Evolutionary conservation across 2,797 vertebrate species (phyloP).

Genomic region (Tadarida brasiliensis): DNA sequence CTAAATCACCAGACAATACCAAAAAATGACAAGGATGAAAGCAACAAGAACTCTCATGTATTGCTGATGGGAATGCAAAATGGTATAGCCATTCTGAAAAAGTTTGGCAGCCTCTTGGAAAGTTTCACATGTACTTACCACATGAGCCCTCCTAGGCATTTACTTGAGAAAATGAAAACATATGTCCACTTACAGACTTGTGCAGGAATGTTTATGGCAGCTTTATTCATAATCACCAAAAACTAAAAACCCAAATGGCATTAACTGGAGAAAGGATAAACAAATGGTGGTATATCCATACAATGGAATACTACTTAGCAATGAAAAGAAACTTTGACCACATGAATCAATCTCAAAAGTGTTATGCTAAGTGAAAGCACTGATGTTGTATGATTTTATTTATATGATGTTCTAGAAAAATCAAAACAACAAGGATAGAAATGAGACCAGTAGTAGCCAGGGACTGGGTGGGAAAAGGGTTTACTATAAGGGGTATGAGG

Average conservation of each 20-base stretch:
- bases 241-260: neutral
- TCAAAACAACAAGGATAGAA: neutral
- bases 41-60: neutral
- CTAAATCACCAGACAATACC: neutral
- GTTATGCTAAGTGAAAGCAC: too few species aligned
- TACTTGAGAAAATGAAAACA: neutral
- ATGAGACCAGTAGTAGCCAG: neutral
- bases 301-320: neutral
- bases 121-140: neutral
- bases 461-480: neutral
- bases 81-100: neutral
- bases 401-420: too few species aligned
- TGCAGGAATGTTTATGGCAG: too few species aligned
- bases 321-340: neutral
- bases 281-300: neutral
- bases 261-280: neutral
- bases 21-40: neutral
- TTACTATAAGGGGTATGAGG: neutral
- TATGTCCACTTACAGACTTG: too few species aligned
- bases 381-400: too few species aligned
- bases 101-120: neutral
- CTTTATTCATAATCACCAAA: too few species aligned
- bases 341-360: neutral
- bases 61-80: too few species aligned
- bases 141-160: neutral